A percentile compares a stretch with the other conserved stretches of the same genome.
phyloP scores from a whole-genome alignment of 2,888 invertebrate genomes.

The Chorisops tibialis region DNA sequence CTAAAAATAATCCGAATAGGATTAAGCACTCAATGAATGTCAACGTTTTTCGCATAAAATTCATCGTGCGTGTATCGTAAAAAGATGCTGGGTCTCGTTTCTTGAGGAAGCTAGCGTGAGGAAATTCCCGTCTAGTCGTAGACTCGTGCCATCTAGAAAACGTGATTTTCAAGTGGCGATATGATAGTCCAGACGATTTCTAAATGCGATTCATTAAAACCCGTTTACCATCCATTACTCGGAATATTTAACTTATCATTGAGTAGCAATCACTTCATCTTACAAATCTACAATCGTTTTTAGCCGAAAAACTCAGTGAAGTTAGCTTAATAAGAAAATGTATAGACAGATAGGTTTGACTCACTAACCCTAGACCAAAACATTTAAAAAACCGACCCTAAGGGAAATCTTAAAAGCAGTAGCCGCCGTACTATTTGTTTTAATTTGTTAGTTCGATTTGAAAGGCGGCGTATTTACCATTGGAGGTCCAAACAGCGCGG shows the following conservation, averaged over 20 bases:
- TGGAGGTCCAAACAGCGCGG: constrained; percentile 12
- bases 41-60: constrained; percentile 29
- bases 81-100: constrained; percentile 9
- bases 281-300: not conserved
- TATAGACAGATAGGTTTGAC: not conserved
- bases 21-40: constrained; percentile 28
- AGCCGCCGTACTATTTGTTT: constrained; percentile 37
- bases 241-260: constrained; percentile 19
- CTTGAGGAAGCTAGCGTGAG: no score
- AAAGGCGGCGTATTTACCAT: constrained; percentile 17
- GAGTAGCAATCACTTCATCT: constrained; percentile 1
- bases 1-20: constrained; percentile 29
- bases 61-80: constrained; percentile 30
- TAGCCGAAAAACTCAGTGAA: no score
- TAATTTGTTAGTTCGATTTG: constrained; percentile 36
- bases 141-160: no score
- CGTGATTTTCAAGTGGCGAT: no score
- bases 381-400: not conserved
- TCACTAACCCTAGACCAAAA: not conserved
- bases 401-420: constrained; percentile 34
- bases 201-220: constrained; percentile 6
- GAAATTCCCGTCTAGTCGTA: no score
- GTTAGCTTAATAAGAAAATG: no score
- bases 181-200: not conserved
- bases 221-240: constrained; percentile 22